Percentiles rank a stretch among this genome's conserved stretches.
These are phyloP conservation scores for Cyrtorhinus lividipennis DNA, from an alignment of 1,140 invertebrate genomes.

Conservation along the genomic window DNA sequence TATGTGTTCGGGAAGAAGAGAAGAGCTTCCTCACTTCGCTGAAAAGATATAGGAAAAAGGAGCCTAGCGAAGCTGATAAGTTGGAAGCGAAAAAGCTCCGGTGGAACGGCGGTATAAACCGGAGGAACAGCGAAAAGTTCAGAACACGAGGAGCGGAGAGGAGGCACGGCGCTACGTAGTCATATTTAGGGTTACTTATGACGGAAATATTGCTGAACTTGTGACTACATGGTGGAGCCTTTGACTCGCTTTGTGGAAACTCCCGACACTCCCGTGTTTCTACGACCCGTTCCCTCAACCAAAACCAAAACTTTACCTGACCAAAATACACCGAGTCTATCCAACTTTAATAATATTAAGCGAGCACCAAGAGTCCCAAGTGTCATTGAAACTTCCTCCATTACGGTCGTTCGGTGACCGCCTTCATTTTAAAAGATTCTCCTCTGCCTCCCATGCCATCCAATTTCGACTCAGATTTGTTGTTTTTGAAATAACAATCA, in stretches of 20 bases:
- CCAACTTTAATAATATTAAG: conserved; percentile 8
- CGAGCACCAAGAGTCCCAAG: neutral
- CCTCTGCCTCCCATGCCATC: too few species aligned
- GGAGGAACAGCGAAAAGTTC: neutral
- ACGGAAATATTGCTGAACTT: conserved; percentile 9
- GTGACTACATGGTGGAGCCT: neutral
- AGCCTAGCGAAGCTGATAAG: conserved; percentile 6
- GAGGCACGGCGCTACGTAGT: neutral
- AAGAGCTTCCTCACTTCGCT: neutral
- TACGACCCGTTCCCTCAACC: neutral
- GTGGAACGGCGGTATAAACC: neutral
- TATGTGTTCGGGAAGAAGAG: neutral
- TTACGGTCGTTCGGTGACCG: neutral
- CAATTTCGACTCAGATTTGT: too few species aligned
- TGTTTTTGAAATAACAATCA: too few species aligned
- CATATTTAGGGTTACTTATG: conserved; percentile 5
- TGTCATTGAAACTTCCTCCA: neutral
- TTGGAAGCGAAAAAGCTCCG: neutral
- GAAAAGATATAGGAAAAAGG: neutral
- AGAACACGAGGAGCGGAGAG: neutral
- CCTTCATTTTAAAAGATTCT: neutral
- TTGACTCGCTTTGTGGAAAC: too few species aligned
- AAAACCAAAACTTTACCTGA: neutral
- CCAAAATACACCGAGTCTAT: neutral
- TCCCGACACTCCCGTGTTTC: neutral